Base-by-base conservation (phyloP, 2,888 invertebrate genomes). In the Phortica magna region DNA sequence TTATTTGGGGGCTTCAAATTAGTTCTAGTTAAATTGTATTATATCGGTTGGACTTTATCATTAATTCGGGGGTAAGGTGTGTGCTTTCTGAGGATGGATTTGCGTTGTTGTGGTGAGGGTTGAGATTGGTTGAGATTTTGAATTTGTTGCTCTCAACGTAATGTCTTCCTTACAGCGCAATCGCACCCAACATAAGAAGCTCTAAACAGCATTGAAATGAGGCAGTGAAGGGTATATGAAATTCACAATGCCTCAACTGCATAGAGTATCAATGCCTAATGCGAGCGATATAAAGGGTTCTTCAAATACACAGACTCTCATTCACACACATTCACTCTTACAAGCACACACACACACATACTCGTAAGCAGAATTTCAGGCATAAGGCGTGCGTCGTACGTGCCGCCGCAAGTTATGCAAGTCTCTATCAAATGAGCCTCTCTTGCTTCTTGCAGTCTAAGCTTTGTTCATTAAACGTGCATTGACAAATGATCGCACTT, bases 241-340 rank as follows among this genome's bases (percentile, higher is more conserved):
- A 31, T 2, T 31, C 42, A 67, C n/a, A n/a, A n/a, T 10, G 41
- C 12, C 39, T 42, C 6, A 14, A 14, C 17, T 9, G 9, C 10
- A 42, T 14, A 67, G n/a, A n/a, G 41, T 31, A n/a, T 67, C 41
- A 41, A 78, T 75, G 78, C 65, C 71, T 77, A 55, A 71, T 10
- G 61, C 43, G 1, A 71, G 19, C 14, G 31, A 4, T 4, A 31
- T 31, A 31, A 31, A 31, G 31, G 5, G 31, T 31, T 31, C 31
- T 31, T 31, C 31, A 31, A 31, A 31, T 31, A 31, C 31, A 31
- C 31, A 31, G 31, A 2, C 31, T 4, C 31, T 31, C 31, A 31
- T 31, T 31, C 31, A 55, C 48, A 41, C 59, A 61, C 48, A 42
- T n/a, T 70, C n/a, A 53, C 9, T 14, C n/a, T 39, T 55, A 53